Percentiles rank a stretch among this genome's conserved stretches.
These are phyloP conservation scores for Pseudorasbora parva DNA, from an alignment of 2,113 vertebrate genomes.

Conservation along the genomic window DNA sequence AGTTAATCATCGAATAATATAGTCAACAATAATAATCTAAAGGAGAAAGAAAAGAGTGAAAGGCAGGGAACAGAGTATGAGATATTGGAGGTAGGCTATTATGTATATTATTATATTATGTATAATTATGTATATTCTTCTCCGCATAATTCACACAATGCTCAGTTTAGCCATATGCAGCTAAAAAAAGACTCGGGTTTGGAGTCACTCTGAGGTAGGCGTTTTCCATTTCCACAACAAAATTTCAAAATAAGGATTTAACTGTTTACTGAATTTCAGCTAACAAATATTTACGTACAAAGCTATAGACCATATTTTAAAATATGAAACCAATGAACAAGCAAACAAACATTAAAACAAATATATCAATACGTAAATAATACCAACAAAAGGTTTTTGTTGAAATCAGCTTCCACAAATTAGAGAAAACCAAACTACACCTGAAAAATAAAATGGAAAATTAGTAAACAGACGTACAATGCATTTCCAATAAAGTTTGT, in stretches of 20 bases:
- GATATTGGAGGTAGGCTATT: neutral
- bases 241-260: neutral
- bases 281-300: neutral
- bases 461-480: neutral
- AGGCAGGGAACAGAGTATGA: neutral
- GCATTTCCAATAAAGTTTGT: neutral
- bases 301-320: neutral
- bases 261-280: neutral
- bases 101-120: too few species aligned
- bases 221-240: neutral
- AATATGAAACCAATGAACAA: neutral
- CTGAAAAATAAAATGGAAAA: neutral
- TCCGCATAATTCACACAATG: neutral
- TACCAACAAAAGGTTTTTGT: neutral
- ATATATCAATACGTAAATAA: neutral
- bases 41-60: neutral
- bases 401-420: neutral
- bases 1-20: neutral
- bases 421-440: neutral
- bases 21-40: neutral
- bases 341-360: neutral
- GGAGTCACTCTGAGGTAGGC: neutral
- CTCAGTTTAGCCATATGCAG: neutral
- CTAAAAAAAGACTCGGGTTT: neutral
- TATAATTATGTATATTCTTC: neutral